Percentiles rank a stretch among this genome's conserved stretches.
These are phyloP conservation scores for Nyctereutes procyonoides DNA, from an alignment of 2,113 vertebrate genomes.

Conservation along the genomic window DNA sequence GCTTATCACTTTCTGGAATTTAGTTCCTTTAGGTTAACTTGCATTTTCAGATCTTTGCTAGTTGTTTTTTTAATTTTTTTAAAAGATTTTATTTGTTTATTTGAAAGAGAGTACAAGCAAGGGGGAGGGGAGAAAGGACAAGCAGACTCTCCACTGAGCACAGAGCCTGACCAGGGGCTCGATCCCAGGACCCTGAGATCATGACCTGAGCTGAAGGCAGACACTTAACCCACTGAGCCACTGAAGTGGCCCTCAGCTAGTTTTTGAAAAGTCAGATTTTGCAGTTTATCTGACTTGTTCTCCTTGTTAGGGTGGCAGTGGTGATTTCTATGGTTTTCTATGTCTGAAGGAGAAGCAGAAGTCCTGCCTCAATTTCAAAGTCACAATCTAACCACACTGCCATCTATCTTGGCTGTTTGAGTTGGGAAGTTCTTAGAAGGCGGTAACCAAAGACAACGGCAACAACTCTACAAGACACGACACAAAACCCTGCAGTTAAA, in stretches of 20 bases:
- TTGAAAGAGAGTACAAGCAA: background rate
- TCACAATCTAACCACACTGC: background rate
- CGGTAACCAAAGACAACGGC: background rate
- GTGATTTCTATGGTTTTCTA: background rate
- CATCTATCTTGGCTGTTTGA: background rate
- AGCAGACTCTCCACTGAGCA: background rate
- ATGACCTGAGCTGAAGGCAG: background rate
- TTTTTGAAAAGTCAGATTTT: background rate
- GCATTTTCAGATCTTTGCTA: background rate
- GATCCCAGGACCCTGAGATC: background rate
- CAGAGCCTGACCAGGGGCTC: background rate
- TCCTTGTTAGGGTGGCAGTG: background rate
- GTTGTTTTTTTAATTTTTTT: background rate
- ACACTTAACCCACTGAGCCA: background rate
- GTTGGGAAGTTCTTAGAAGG: background rate
- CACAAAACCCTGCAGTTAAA: background rate
- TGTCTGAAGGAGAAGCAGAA: background rate
- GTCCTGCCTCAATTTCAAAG: background rate
- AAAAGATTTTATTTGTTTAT: background rate
- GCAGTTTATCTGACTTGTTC: background rate
- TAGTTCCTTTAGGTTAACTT: background rate
- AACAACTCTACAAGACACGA: background rate
- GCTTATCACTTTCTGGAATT: background rate
- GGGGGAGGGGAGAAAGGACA: background rate
- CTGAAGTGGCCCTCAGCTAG: background rate